These are phyloP conservation scores for Xerus inauris DNA, from an alignment of 2,113 vertebrate species.

Conservation along the genomic window DNA sequence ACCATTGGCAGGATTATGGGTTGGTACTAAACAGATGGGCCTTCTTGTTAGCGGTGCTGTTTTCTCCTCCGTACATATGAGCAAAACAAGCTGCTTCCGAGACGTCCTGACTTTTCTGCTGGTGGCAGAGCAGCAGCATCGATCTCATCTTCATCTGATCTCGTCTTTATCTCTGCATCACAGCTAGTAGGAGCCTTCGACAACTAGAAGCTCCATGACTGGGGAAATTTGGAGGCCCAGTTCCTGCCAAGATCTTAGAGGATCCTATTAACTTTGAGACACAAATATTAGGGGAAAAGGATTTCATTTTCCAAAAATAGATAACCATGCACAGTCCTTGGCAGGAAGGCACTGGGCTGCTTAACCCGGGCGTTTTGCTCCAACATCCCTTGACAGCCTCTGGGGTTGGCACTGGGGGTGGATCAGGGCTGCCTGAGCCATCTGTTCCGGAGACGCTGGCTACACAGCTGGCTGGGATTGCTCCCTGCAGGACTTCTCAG, in stretches of 20 bases:
- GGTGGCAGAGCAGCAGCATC: rapidly evolving
- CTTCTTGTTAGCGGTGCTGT: neutral
- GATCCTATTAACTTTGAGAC: neutral
- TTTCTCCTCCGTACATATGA: neutral
- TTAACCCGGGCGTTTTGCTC: neutral
- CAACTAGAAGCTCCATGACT: rapidly evolving
- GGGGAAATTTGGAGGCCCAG: neutral
- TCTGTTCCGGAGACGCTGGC: neutral
- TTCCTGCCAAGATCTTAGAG: neutral
- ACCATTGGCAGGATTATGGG: slow-evolving; percentile 27
- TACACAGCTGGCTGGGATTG: rapidly evolving
- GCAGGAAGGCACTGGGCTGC: neutral
- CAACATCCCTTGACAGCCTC: rapidly evolving
- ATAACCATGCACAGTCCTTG: too few species aligned
- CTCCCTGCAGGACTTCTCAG: neutral
- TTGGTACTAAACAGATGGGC: slow-evolving; percentile 60
- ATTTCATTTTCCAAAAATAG: neutral
- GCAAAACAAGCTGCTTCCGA: neutral
- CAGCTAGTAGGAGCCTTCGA: rapidly evolving
- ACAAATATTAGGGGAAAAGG: neutral
- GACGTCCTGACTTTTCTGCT: neutral
- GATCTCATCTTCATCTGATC: too few species aligned
- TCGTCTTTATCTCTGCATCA: neutral
- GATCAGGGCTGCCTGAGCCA: rapidly evolving
- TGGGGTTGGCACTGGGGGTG: neutral